Percentiles rank a stretch among this genome's conserved stretches.
Evolutionary conservation across 2,888 invertebrate genomes (phyloP).

Genomic region (Sarcophaga caerulescens): DNA sequence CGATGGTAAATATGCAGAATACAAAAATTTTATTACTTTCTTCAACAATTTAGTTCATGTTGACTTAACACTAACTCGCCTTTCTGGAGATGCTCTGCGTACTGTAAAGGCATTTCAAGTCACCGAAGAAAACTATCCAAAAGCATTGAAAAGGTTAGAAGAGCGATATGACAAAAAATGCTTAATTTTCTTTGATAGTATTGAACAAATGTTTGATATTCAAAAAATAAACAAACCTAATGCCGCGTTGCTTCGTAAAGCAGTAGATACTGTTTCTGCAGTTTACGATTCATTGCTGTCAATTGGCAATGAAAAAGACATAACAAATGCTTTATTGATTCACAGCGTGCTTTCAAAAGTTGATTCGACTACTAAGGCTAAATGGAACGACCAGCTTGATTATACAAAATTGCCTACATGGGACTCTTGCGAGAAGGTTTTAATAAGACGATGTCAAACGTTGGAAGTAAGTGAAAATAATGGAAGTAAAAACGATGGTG

Average conservation of each 20-base stretch:
- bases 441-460: constrained; percentile 14
- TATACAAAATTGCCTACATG: constrained; percentile 13
- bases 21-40: background rate
- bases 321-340: constrained; percentile 19
- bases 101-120: constrained; percentile 38
- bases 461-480: constrained; percentile 12
- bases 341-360: constrained; percentile 20
- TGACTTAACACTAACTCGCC: background rate
- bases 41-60: background rate
- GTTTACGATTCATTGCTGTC: constrained; percentile 28
- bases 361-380: constrained; percentile 14
- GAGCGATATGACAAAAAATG: constrained; percentile 27
- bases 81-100: constrained; percentile 27
- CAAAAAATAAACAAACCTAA: constrained; percentile 5
- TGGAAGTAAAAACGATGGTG: background rate
- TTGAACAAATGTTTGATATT: constrained; percentile 28
- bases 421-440: background rate
- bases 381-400: constrained; percentile 39
- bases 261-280: constrained; percentile 28
- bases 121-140: constrained; percentile 39
- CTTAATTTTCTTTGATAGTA: constrained; percentile 20
- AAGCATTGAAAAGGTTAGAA: constrained; percentile 17
- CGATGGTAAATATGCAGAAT: background rate
- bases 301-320: constrained; percentile 6
- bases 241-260: too few relatives aligned